These are phyloP conservation scores for Brachymystax lenok DNA, from an alignment of 2,797 vertebrate genomes.

Conservation along the genomic window DNA sequence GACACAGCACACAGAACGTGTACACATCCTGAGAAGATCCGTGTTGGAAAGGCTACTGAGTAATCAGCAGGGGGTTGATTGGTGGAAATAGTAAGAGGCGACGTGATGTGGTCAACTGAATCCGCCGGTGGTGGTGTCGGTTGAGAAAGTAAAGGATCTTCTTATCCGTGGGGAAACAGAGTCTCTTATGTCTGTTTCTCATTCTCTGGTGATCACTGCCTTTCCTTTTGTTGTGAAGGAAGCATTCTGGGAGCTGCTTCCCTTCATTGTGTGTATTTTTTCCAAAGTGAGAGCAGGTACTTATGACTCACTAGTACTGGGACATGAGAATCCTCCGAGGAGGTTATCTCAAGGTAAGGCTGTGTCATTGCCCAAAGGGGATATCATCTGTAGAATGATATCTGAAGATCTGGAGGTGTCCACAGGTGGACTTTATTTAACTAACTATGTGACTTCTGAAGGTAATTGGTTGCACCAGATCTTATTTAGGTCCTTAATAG, in stretches of 20 bases:
- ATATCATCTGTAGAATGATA: slow-evolving; percentile 26
- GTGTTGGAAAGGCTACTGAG: slow-evolving; percentile 43
- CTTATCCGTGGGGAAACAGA: slow-evolving; percentile 36
- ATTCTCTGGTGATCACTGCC: slow-evolving; percentile 29
- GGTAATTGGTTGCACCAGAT: too few species aligned
- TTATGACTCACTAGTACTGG: slow-evolving; percentile 48
- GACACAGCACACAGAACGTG: neutral
- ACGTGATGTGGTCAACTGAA: neutral
- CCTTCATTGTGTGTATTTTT: slow-evolving; percentile 75
- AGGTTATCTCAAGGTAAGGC: slow-evolving; percentile 24
- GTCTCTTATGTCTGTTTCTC: slow-evolving; percentile 26
- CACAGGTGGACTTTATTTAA: too few species aligned
- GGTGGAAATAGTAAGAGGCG: slow-evolving; percentile 38
- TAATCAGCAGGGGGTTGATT: slow-evolving; percentile 55
- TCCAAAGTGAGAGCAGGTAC: slow-evolving; percentile 50
- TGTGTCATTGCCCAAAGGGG: slow-evolving; percentile 46
- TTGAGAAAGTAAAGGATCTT: slow-evolving; percentile 4
- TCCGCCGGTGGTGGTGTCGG: neutral
- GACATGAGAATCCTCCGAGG: slow-evolving; percentile 38
- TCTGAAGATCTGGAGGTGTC: neutral
- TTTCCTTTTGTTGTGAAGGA: slow-evolving; percentile 77
- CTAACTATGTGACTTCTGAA: too few species aligned
- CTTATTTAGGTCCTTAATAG: too few species aligned
- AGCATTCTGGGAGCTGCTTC: slow-evolving; percentile 76
- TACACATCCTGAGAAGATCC: slow-evolving; percentile 5